Evolutionary conservation across 2,113 vertebrate genomes (phyloP), one percentile per base, ranked within the genome.

Genomic region (Gallinago media): DNA sequence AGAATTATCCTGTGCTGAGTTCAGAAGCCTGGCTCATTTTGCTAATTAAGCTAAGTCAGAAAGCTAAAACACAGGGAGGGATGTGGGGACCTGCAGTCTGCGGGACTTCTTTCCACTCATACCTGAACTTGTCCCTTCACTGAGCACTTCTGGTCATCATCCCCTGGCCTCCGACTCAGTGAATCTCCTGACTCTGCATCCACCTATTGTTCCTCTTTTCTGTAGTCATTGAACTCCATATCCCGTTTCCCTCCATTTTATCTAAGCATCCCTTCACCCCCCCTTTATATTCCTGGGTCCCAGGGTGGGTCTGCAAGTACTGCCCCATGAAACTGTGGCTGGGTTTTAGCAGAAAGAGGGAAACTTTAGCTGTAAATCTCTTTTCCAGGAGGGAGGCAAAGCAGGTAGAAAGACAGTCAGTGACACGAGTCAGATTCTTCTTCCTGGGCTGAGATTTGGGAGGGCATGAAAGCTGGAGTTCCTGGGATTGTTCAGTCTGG

Each of bases 311-410:
- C 38, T 70, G 22, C 31, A 73, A 31, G 40, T 34, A 26, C 3
- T 8, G 32, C 9, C 9, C 13, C 22, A 4, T 44, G 23, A 74
- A 65, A 70, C 0, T 25, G 3, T 7, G 6, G 1, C 14, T 78
- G 32, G 7, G 5, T 15, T 49, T 74, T 6, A 31, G 12, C 23
- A 79, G 34, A 65, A 70, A 44, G 21, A 56, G 15, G 32, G 19
- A 80, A 81, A 54, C 1, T 17, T 40, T 4, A 49, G 11, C 12
- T 40, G 8, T 7, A 81, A 31, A 44, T 26, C 19, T 56, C 12
- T 67, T 75, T 61, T 75, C 68, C 8, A 3, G 46, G 65, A 46
- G 5, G 15, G 4, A 62, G 7, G 44, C 17, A 70, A 54, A 55
- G 11, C 2, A 3, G 6, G 13, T 4, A 42, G 36, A 42, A 27